Conservation (phyloP, 1,140 invertebrate genomes). For the Drosophila auraria region DNA sequence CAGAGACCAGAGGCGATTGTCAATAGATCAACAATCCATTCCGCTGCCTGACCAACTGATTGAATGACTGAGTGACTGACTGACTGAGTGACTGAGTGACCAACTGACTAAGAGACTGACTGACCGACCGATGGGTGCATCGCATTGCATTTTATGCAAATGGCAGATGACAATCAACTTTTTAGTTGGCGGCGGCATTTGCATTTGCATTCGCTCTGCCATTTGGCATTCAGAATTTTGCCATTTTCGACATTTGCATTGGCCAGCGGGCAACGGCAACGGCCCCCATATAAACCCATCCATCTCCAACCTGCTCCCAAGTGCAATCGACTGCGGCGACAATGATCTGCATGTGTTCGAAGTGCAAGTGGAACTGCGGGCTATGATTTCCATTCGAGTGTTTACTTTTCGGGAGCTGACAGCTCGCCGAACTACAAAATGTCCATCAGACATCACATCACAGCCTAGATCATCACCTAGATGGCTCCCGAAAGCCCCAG, state of each 20-base stretch:
- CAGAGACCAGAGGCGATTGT: slow-evolving; percentile 42
- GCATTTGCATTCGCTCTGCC: slow-evolving; percentile 39
- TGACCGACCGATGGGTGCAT: slow-evolving; percentile 15
- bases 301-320: background rate
- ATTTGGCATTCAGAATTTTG: slow-evolving; percentile 37
- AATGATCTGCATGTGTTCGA: slow-evolving; percentile 21
- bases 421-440: slow-evolving; percentile 12
- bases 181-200: slow-evolving; percentile 39
- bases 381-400: slow-evolving; percentile 40
- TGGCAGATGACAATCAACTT: slow-evolving; percentile 68
- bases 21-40: slow-evolving; percentile 72
- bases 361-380: slow-evolving; percentile 16
- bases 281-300: background rate
- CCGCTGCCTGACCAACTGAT: slow-evolving; percentile 15
- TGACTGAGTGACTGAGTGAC: slow-evolving; percentile 9
- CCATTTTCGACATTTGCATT: slow-evolving; percentile 46
- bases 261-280: background rate
- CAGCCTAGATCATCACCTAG: no score
- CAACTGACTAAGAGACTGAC: slow-evolving; percentile 8
- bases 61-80: slow-evolving; percentile 20
- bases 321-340: slow-evolving; percentile 14
- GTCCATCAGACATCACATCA: no score
- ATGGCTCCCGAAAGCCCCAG: no score
- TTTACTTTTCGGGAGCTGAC: slow-evolving; percentile 15
- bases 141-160: slow-evolving; percentile 68